A percentile compares a stretch with the other conserved stretches of the same genome.
Conservation (phyloP, 2,888 invertebrate genomes). For the Monochamus alternatus region DNA sequence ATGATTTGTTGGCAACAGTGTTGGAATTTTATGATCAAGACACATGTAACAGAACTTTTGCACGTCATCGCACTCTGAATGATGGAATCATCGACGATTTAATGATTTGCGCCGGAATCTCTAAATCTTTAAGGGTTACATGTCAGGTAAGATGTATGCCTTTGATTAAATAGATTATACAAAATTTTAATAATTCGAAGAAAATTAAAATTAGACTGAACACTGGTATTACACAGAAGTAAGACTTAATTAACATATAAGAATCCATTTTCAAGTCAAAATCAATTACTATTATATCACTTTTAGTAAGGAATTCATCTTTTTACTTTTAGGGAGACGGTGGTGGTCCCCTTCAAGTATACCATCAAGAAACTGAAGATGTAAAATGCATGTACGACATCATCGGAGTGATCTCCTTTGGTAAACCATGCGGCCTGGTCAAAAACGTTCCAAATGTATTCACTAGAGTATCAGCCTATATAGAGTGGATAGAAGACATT, state of each 20-base stretch:
- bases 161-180: no score
- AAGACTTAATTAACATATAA: slow-evolving; percentile 57
- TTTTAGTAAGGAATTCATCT: not conserved
- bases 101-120: slow-evolving; percentile 9
- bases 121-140: not conserved
- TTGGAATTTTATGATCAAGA: not conserved
- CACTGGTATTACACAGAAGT: no score
- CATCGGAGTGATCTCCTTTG: slow-evolving; percentile 72
- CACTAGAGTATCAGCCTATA: slow-evolving; percentile 70
- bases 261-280: slow-evolving; percentile 68
- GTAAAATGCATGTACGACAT: slow-evolving; percentile 71
- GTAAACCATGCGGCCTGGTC: slow-evolving; percentile 68
- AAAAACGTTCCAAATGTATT: slow-evolving; percentile 70
- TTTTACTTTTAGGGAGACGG: slow-evolving; percentile 70
- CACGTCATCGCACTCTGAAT: not conserved
- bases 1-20: slow-evolving; percentile 15
- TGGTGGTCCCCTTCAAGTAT: slow-evolving; percentile 75
- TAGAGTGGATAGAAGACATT: slow-evolving; percentile 72
- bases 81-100: slow-evolving; percentile 1
- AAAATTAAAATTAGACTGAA: no score
- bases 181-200: no score
- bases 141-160: slow-evolving; percentile 3
- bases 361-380: slow-evolving; percentile 53
- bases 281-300: slow-evolving; percentile 64
- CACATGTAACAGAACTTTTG: not conserved